Percentiles rank a stretch among this genome's conserved stretches.
Evolutionary conservation across 1,140 invertebrate species (phyloP).

Genomic region (Zaprionus inermis): DNA sequence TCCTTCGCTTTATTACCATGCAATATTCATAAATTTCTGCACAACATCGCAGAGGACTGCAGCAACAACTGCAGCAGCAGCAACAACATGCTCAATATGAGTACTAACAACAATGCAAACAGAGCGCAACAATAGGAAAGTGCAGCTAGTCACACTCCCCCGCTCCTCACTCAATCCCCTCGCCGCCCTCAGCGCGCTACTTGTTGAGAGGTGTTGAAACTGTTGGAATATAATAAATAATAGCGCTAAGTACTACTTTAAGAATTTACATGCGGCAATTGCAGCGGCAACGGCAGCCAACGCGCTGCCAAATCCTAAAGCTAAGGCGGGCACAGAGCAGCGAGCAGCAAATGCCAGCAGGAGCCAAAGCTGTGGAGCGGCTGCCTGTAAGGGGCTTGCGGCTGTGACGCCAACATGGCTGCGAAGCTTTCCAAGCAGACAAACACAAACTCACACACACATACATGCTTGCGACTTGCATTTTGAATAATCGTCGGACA

Average conservation of each 20-base stretch:
- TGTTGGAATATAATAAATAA: constrained; percentile 84
- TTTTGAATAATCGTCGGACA: constrained; percentile 76
- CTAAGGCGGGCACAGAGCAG: constrained; percentile 15
- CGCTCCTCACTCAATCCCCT: no score
- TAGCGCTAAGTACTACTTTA: constrained; percentile 83
- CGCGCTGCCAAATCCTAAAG: constrained; percentile 58
- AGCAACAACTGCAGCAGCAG: constrained; percentile 44
- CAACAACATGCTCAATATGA: constrained; percentile 26
- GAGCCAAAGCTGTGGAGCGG: constrained; percentile 2
- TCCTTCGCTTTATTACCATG: constrained; percentile 78
- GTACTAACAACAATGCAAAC: constrained; percentile 46
- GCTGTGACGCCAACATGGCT: constrained; percentile 76
- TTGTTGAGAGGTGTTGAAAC: constrained; percentile 84
- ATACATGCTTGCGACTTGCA: constrained; percentile 63
- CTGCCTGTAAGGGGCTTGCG: constrained; percentile 12
- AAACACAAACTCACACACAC: constrained; percentile 45
- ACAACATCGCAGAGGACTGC: constrained; percentile 64
- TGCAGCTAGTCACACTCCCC: constrained; percentile 40
- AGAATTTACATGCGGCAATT: constrained; percentile 83
- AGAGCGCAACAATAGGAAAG: constrained; percentile 68
- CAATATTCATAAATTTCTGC: constrained; percentile 81
- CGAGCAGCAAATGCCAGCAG: background rate
- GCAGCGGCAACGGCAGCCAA: constrained; percentile 46
- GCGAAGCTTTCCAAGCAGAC: constrained; percentile 63
- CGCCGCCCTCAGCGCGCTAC: constrained; percentile 49